A percentile compares a stretch with the other conserved stretches of the same genome.
Evolutionary conservation across 2,888 invertebrate species (phyloP).

Genomic region (Nemurella pictetii): DNA sequence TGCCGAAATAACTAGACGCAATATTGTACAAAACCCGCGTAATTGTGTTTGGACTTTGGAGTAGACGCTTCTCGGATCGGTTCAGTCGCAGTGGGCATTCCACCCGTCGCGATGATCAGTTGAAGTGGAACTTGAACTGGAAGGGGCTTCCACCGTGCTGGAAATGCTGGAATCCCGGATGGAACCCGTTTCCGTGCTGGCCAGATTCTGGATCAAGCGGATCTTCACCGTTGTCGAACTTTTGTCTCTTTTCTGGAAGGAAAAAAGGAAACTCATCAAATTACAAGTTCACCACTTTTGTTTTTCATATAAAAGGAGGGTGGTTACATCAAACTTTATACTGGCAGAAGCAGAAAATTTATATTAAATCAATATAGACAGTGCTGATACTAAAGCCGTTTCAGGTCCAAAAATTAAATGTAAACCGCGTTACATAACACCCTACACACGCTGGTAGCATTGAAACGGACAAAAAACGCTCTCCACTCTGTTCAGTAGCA

Average conservation of each 20-base stretch:
- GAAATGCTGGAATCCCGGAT: slow-evolving; percentile 69
- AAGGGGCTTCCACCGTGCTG: slow-evolving; percentile 87
- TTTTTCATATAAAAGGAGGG: no score
- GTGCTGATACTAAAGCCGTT: no score
- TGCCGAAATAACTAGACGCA: background rate
- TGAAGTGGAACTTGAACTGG: slow-evolving; percentile 97
- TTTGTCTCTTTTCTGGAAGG: slow-evolving; percentile 83
- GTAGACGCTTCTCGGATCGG: background rate
- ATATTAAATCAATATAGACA: no score
- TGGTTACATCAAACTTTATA: no score
- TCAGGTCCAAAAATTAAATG: no score
- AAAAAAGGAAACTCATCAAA: no score
- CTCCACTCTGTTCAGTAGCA: no score
- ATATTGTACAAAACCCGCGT: background rate
- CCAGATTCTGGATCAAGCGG: slow-evolving; percentile 91
- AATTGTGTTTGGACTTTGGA: background rate
- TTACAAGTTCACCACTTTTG: no score
- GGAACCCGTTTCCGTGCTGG: slow-evolving; percentile 64
- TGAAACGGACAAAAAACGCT: no score
- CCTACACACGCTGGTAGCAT: no score
- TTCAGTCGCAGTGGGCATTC: background rate
- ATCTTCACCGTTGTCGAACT: slow-evolving; percentile 94
- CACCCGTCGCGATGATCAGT: slow-evolving; percentile 62
- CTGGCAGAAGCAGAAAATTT: no score
- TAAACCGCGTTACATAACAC: no score